Evolutionary conservation across 1,140 invertebrate genomes (phyloP).

Genomic region (Pseudachorutes palmiensis): DNA sequence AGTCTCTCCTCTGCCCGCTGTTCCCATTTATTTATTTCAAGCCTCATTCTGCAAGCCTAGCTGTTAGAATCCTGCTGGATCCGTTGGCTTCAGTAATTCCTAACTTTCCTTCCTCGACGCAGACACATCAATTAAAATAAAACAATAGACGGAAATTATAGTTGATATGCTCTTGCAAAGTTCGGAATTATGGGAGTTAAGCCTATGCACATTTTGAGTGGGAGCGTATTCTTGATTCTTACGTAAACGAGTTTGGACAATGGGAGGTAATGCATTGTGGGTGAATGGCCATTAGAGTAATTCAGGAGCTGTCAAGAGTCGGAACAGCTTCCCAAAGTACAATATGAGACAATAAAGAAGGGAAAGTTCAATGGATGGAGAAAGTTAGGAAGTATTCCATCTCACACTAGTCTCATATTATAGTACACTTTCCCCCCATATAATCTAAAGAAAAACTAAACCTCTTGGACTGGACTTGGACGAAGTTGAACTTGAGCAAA

Average conservation of each 20-base stretch:
- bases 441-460: neutral
- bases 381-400: constrained; percentile 11
- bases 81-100: neutral
- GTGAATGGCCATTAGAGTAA: constrained; percentile 10
- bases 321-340: neutral
- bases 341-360: constrained; percentile 6
- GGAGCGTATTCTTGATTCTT: neutral
- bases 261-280: neutral
- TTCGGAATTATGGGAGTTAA: neutral
- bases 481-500: neutral
- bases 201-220: neutral
- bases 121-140: no score
- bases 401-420: neutral
- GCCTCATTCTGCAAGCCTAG: neutral
- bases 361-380: constrained; percentile 7
- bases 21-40: neutral
- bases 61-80: neutral
- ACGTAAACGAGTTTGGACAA: neutral
- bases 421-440: neutral
- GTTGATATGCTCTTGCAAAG: no score
- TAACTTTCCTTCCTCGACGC: neutral
- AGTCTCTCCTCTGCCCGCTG: neutral
- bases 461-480: no score
- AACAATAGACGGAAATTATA: no score
- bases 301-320: constrained; percentile 3